Conservation (phyloP, 2,797 vertebrate genomes). For the Phylloscopus collybita region DNA sequence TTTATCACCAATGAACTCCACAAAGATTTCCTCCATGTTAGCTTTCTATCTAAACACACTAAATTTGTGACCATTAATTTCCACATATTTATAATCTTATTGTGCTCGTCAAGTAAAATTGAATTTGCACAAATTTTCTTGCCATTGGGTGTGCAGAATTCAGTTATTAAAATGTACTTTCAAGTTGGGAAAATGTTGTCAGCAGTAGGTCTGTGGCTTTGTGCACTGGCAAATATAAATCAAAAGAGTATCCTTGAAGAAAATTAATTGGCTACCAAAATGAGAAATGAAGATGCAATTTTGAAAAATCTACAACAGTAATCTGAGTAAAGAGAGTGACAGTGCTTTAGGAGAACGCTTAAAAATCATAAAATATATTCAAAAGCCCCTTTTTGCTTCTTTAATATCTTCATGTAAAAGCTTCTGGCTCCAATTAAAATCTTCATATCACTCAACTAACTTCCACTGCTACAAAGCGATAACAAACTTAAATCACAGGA, state of each 20-base stretch:
- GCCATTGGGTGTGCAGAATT: neutral
- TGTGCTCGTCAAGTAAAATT: slow-evolving; percentile 11
- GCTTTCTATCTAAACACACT: neutral
- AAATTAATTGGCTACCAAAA: neutral
- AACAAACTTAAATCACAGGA: neutral
- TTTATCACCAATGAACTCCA: neutral
- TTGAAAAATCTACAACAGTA: neutral
- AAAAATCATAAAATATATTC: neutral
- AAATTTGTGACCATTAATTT: neutral
- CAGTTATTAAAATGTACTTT: slow-evolving; percentile 22
- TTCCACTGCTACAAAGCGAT: neutral
- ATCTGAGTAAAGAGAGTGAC: neutral
- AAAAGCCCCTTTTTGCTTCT: neutral
- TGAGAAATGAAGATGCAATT: neutral
- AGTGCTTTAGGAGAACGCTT: neutral
- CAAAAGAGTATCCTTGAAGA: neutral
- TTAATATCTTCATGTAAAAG: neutral
- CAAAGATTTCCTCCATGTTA: neutral
- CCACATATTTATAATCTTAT: neutral
- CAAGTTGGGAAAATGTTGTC: neutral
- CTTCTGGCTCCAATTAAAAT: slow-evolving; percentile 36
- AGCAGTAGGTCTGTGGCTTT: neutral
- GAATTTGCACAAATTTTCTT: slow-evolving; percentile 6
- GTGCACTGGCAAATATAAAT: neutral
- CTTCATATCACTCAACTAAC: neutral